Evolutionary conservation across 2,888 invertebrate genomes (phyloP).

Genomic region (Thyatira batis): DNA sequence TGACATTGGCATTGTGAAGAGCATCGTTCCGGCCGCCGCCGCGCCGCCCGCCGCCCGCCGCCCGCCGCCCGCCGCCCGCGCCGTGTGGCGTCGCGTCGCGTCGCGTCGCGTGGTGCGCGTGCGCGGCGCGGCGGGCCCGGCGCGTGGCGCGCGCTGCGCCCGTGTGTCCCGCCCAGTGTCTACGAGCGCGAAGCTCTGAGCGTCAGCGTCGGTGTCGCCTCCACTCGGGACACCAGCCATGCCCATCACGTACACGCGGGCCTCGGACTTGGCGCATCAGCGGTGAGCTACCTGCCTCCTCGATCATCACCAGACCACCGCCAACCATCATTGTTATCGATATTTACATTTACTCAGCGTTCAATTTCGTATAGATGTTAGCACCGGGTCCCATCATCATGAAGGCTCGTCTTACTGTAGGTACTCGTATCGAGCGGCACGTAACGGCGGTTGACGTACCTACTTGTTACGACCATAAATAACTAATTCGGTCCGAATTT

Average conservation of each 20-base stretch:
- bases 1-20: constrained; percentile 53
- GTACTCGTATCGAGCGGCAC: no score
- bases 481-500: no score
- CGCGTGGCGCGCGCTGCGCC: constrained; percentile 5
- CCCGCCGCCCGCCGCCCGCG: background rate
- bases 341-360: background rate
- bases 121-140: background rate
- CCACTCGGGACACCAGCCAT: constrained; percentile 23
- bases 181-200: background rate
- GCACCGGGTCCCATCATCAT: no score
- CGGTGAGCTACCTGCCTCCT: constrained; percentile 42
- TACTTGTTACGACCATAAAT: no score
- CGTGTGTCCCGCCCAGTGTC: background rate
- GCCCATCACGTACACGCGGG: constrained; percentile 57
- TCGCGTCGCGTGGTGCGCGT: background rate
- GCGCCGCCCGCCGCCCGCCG: constrained; percentile 9
- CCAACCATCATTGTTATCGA: no score
- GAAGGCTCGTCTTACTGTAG: no score
- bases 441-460: no score
- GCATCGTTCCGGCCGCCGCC: constrained; percentile 13
- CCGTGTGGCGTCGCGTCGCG: background rate
- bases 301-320: constrained; percentile 6
- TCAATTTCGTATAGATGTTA: background rate
- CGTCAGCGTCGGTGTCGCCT: background rate
- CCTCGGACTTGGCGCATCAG: constrained; percentile 48